A percentile compares a stretch with the other conserved stretches of the same genome.
phyloP scores from a whole-genome alignment of 2,888 invertebrate genomes.

The Lasioglossum zephyrum region DNA sequence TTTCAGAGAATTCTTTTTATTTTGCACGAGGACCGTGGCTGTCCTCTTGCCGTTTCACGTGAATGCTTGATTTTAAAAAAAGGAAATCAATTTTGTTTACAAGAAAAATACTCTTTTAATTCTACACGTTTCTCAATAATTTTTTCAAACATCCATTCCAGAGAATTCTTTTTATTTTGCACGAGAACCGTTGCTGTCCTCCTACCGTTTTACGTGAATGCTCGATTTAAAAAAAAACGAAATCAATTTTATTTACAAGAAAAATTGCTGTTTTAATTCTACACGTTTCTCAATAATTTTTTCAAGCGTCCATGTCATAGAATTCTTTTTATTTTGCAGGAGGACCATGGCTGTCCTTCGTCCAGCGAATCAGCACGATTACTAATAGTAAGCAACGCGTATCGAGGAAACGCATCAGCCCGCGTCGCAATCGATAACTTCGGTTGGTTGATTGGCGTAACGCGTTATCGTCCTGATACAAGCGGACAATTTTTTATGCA shows the following conservation, averaged over 20 bases:
- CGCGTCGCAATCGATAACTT: conserved; percentile 16
- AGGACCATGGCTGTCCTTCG: not conserved
- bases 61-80: not conserved
- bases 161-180: not conserved
- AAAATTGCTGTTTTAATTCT: not conserved
- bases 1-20: too few relatives aligned
- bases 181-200: too few relatives aligned
- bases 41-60: not conserved
- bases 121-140: not conserved
- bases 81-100: not conserved
- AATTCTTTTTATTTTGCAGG: not conserved
- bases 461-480: conserved; percentile 32
- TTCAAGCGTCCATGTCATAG: not conserved
- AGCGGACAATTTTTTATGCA: conserved; percentile 45
- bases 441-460: not conserved
- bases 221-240: not conserved
- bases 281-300: not conserved
- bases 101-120: not conserved
- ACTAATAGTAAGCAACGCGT: not conserved
- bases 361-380: not conserved
- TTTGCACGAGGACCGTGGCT: too few relatives aligned
- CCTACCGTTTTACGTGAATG: not conserved
- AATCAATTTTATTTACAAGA: not conserved
- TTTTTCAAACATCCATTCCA: not conserved
- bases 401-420: not conserved